Evolutionary conservation across 2,113 vertebrate genomes (phyloP), one percentile per base, ranked within the genome.

Genomic region (Rhinolophus ferrumequinum): DNA sequence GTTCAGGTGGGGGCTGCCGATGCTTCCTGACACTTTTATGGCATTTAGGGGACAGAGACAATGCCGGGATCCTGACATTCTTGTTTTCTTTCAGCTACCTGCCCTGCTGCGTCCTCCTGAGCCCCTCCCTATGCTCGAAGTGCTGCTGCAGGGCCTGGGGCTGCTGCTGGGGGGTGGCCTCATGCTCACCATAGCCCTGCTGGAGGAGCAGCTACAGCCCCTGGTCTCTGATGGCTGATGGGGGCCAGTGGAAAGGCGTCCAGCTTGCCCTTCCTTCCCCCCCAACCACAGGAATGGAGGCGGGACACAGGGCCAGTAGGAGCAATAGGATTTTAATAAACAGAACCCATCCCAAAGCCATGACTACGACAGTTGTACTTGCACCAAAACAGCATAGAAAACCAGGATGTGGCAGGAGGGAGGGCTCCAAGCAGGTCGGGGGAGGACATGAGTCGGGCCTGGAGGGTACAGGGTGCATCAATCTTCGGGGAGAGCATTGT

Each of bases 291-390:
- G 97, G 88, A 97, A 97, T 70, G 94, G 97, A 52, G 38, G 69
- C 66, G 94, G 95, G 83, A 76, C 95, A 97, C 95, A 94, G 83
- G 96, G 96, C 97, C 97, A 94, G 6, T 99, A 99, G 99, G 99
- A 99, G 99, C 99, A 99, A 99, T 96, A 99, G 99, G 99, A 99
- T 98, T 99, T 99, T 99, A 99, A 99, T 99, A 98, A 99, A 99
- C 99, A 99, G 98, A 99, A 99, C 98, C 98, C 99, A 99, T 99
- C 99, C 97, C 99, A 97, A 99, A 99, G 99, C 99, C 99, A 99
- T 99, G 99, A 97, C 97, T 96, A 97, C 70, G 94, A 98, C 97
- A 97, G 97, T 93, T 97, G 97, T 97, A 96, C 97, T 97, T 91
- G 97, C 97, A 97, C 97, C 97, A 96, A 97, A 97, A 97, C 97